Conservation (phyloP, 2,113 vertebrate genomes). For the Lepisosteus oculatus region DNA sequence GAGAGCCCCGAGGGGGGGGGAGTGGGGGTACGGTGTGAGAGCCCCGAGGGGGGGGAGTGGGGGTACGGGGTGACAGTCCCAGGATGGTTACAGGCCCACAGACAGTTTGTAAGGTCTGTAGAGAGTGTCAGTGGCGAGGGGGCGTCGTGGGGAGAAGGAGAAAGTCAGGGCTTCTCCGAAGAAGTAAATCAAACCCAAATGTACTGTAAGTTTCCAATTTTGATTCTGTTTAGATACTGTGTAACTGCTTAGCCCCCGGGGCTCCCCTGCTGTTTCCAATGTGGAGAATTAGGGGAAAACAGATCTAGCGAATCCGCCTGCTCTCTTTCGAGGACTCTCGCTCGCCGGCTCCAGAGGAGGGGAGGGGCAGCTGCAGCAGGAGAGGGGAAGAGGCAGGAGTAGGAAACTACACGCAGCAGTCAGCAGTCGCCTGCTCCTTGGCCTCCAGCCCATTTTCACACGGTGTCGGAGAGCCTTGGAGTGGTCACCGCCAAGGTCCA, state of each 20-base stretch:
- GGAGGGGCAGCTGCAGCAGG: neutral
- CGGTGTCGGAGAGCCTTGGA: too few species aligned
- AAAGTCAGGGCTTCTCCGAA: constrained; percentile 31
- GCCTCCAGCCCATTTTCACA: too few species aligned
- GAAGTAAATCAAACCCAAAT: constrained; percentile 57
- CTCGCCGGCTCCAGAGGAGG: neutral
- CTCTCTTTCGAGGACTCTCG: constrained; percentile 22
- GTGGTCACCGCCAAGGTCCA: too few species aligned
- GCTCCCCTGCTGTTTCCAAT: constrained; percentile 58
- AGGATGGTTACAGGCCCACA: too few species aligned
- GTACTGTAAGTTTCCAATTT: constrained; percentile 47
- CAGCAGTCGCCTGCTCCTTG: too few species aligned
- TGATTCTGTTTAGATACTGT: constrained; percentile 48
- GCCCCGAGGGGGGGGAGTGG: too few species aligned
- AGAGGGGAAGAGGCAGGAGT: neutral
- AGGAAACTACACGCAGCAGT: neutral
- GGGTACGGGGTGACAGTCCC: too few species aligned
- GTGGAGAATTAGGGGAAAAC: constrained; percentile 42
- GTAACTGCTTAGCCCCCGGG: constrained; percentile 42
- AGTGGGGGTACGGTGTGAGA: too few species aligned
- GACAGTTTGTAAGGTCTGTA: too few species aligned
- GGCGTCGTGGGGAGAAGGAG: neutral
- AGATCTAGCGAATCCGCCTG: neutral
- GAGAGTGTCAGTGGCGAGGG: constrained; percentile 43
- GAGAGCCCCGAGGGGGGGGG: too few species aligned